Percentiles rank a stretch among this genome's conserved stretches.
Conservation (phyloP, 2,888 invertebrate species). For the Nomada ruficornis region DNA sequence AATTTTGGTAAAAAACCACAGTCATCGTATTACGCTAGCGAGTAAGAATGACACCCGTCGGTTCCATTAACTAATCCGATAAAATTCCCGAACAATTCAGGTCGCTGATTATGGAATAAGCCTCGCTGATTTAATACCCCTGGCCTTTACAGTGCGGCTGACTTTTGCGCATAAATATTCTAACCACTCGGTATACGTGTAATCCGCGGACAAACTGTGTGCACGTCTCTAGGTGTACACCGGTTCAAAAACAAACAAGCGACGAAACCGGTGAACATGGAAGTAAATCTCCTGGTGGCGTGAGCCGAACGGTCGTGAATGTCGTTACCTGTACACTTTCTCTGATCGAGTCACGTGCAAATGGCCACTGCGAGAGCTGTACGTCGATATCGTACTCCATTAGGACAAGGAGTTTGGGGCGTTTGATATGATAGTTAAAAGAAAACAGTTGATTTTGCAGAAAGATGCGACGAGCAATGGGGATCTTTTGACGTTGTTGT, state of each 20-base stretch:
- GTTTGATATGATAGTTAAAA: background rate
- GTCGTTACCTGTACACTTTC: constrained; percentile 63
- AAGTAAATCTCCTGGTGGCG: constrained; percentile 40
- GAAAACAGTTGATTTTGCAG: background rate
- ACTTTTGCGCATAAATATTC: constrained; percentile 37
- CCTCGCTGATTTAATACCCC: constrained; percentile 38
- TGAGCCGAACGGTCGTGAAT: constrained; percentile 45
- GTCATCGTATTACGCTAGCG: background rate
- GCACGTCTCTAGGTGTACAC: constrained; percentile 25
- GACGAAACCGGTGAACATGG: constrained; percentile 31
- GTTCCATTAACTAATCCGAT: constrained; percentile 46
- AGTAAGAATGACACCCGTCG: constrained; percentile 21
- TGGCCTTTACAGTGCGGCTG: constrained; percentile 14
- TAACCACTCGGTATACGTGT: constrained; percentile 26
- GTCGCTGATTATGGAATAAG: constrained; percentile 33
- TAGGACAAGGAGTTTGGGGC: constrained; percentile 4
- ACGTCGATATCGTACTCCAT: constrained; percentile 35
- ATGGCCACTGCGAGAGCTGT: constrained; percentile 33
- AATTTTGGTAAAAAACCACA: background rate
- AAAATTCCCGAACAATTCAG: constrained; percentile 39
- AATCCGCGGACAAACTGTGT: constrained; percentile 35
- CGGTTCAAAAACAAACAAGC: constrained; percentile 47
- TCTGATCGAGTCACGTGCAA: constrained; percentile 64
- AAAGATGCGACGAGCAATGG: too few species aligned
- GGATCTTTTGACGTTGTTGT: too few species aligned